These are phyloP conservation scores for Bubo scandiacus DNA, from an alignment of 2,113 vertebrate genomes.

Conservation along the genomic window DNA sequence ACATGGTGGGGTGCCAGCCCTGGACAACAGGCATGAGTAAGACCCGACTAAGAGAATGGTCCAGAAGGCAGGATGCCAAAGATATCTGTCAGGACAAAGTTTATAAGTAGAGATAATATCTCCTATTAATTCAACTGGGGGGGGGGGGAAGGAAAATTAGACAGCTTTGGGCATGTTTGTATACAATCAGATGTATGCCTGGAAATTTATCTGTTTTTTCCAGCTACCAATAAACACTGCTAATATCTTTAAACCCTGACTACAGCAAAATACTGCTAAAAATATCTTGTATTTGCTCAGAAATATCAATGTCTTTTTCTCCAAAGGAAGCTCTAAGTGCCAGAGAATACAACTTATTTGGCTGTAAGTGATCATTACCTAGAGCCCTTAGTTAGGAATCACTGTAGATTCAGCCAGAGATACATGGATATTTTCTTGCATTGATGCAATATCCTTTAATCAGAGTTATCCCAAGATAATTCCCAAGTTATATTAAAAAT, in stretches of 20 bases:
- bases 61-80: neutral
- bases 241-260: neutral
- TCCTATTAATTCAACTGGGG: neutral
- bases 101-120: neutral
- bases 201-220: neutral
- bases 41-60: neutral
- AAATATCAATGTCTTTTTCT: neutral
- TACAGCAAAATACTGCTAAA: neutral
- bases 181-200: neutral
- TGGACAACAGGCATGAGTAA: neutral
- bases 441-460: neutral
- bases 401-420: neutral
- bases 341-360: neutral
- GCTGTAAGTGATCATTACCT: neutral
- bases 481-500: neutral
- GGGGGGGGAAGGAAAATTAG: neutral
- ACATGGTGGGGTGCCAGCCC: fast-evolving
- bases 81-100: neutral
- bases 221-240: neutral
- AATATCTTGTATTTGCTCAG: neutral
- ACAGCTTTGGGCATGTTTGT: neutral
- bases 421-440: neutral
- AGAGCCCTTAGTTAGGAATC: neutral
- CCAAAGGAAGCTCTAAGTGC: neutral
- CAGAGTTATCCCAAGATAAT: neutral